Conservation (phyloP, 2,888 invertebrate genomes). For the Neuroscelio doddi region DNA sequence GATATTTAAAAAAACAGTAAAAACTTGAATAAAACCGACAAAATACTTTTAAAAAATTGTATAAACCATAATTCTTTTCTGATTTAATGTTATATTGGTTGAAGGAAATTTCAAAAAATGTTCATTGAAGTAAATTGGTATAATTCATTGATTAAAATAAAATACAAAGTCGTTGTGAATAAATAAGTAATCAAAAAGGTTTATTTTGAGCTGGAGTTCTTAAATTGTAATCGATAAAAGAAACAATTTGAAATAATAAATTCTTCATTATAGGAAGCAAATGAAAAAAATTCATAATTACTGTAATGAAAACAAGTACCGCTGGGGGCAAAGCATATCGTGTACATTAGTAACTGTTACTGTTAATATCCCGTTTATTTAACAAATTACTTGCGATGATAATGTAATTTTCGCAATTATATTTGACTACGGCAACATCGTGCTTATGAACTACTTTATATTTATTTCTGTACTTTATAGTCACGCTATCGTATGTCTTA, state of each 20-base stretch:
- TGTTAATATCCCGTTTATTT: background rate
- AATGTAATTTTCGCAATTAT: background rate
- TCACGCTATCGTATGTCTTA: background rate
- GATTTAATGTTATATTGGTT: too few relatives aligned
- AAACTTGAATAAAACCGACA: too few relatives aligned
- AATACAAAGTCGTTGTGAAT: too few relatives aligned
- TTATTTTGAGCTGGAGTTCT: too few relatives aligned
- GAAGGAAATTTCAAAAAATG: too few relatives aligned
- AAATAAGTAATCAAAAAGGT: too few relatives aligned
- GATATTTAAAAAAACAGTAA: too few relatives aligned
- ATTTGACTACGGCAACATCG: background rate
- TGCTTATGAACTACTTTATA: background rate
- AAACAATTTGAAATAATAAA: background rate
- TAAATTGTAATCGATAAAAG: too few relatives aligned
- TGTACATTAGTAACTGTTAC: background rate
- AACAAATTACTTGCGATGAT: constrained; percentile 3
- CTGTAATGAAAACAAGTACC: background rate
- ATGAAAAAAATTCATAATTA: constrained; percentile 3
- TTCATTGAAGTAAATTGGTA: too few relatives aligned
- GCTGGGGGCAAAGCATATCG: background rate
- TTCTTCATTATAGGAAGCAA: background rate
- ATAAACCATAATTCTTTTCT: too few relatives aligned
- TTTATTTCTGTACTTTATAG: background rate
- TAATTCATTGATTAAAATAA: too few relatives aligned
- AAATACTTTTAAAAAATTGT: too few relatives aligned